Conservation (phyloP, 2,888 invertebrate genomes). For the Linyphia triangularis region DNA sequence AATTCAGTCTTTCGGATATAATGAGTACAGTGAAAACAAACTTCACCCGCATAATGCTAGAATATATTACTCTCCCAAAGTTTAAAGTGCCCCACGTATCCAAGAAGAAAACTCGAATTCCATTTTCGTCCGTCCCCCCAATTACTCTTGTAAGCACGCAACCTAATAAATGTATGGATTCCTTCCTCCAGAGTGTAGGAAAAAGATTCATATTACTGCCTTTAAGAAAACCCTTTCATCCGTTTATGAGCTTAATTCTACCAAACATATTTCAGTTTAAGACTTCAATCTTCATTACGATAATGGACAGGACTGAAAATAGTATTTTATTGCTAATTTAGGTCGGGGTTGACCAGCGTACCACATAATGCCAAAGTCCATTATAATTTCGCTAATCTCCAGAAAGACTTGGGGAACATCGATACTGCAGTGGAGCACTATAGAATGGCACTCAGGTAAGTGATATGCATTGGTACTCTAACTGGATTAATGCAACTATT, state of each 20-base stretch:
- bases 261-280: constrained; percentile 59
- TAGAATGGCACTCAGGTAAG: constrained; percentile 87
- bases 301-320: constrained; percentile 69
- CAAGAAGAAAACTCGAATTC: constrained; percentile 20
- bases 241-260: constrained; percentile 58
- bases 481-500: not conserved
- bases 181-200: not conserved
- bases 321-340: constrained; percentile 73
- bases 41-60: not conserved
- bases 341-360: constrained; percentile 88
- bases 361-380: constrained; percentile 94
- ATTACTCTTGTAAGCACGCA: constrained; percentile 30
- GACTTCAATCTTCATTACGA: constrained; percentile 67
- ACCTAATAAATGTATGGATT: constrained; percentile 34
- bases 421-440: constrained; percentile 89
- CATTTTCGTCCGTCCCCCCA: constrained; percentile 1
- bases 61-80: not conserved
- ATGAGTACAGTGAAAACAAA: not conserved
- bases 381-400: constrained; percentile 92
- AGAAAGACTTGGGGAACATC: constrained; percentile 87
- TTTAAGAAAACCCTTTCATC: constrained; percentile 55
- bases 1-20: not conserved
- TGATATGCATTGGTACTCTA: not conserved
- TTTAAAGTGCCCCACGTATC: constrained; percentile 12
- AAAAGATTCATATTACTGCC: constrained; percentile 49